Conservation (phyloP, 2,113 vertebrate genomes). For the Archocentrus centrarchus region DNA sequence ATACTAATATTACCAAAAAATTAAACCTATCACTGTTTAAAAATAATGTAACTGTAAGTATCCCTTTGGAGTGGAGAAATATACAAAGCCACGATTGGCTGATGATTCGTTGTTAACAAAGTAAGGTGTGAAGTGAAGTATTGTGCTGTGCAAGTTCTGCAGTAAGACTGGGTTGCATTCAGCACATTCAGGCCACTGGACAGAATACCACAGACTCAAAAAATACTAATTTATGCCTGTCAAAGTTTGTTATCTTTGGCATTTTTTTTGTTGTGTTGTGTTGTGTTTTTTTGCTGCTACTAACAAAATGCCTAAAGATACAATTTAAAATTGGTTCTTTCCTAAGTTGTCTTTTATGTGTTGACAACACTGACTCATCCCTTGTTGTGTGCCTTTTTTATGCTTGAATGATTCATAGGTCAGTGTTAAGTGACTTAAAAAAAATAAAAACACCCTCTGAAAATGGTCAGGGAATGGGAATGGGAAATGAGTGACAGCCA, state of each 20-base stretch:
- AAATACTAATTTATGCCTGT: neutral
- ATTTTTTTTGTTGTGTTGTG: too few relatives aligned
- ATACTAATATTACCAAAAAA: neutral
- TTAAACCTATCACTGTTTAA: neutral
- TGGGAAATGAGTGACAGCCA: neutral
- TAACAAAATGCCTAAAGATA: too few relatives aligned
- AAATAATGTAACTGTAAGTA: neutral
- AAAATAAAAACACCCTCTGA: neutral
- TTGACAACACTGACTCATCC: neutral
- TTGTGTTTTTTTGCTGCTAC: too few relatives aligned
- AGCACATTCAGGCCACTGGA: neutral
- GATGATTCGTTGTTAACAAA: neutral
- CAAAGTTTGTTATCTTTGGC: neutral
- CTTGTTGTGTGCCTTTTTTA: neutral
- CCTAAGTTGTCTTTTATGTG: neutral
- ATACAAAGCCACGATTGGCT: neutral
- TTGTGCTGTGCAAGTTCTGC: neutral
- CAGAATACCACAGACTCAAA: neutral
- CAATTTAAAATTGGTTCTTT: neutral
- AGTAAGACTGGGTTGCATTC: neutral
- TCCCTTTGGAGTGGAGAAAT: fast-evolving
- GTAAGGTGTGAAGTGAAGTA: neutral
- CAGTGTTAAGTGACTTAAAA: neutral
- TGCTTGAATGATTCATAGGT: neutral
- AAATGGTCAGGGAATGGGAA: fast-evolving